A percentile compares a stretch with the other conserved stretches of the same genome.
Evolutionary conservation across 1,140 invertebrate genomes (phyloP).

Genomic region (Coboldia fuscipes): DNA sequence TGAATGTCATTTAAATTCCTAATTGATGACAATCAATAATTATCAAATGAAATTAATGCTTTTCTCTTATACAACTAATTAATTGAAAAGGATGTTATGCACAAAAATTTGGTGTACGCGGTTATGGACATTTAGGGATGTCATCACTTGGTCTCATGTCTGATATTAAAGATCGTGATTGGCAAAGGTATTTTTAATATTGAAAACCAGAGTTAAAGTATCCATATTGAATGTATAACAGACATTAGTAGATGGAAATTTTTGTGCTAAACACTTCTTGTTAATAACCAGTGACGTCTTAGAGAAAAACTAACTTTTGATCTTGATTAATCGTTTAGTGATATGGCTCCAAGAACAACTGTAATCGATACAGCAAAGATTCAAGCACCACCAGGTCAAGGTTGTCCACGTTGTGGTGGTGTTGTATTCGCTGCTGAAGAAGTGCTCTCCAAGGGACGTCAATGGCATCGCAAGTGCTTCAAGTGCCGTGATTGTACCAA

Average conservation of each 20-base stretch:
- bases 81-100: constrained; percentile 60
- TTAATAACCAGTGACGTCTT: too few species aligned
- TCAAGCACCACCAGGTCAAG: constrained; percentile 54
- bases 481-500: constrained; percentile 87
- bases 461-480: constrained; percentile 97
- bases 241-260: not conserved
- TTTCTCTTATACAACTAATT: too few species aligned
- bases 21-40: too few species aligned
- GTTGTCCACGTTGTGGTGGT: constrained; percentile 69
- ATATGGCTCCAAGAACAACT: constrained; percentile 38
- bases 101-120: constrained; percentile 49
- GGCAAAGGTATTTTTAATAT: constrained; percentile 42
- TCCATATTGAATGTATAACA: constrained; percentile 29
- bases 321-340: too few species aligned
- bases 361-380: constrained; percentile 60
- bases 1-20: too few species aligned
- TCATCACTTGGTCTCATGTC: constrained; percentile 44
- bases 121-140: constrained; percentile 69
- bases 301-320: too few species aligned
- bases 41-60: too few species aligned
- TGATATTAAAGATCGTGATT: constrained; percentile 38
- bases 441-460: constrained; percentile 66
- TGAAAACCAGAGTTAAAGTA: constrained; percentile 37
- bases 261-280: too few species aligned
- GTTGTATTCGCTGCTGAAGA: constrained; percentile 79